Evolutionary conservation across 2,888 invertebrate genomes (phyloP), one percentile per base, ranked within the genome.

Genomic region (Drosophila lacicola): DNA sequence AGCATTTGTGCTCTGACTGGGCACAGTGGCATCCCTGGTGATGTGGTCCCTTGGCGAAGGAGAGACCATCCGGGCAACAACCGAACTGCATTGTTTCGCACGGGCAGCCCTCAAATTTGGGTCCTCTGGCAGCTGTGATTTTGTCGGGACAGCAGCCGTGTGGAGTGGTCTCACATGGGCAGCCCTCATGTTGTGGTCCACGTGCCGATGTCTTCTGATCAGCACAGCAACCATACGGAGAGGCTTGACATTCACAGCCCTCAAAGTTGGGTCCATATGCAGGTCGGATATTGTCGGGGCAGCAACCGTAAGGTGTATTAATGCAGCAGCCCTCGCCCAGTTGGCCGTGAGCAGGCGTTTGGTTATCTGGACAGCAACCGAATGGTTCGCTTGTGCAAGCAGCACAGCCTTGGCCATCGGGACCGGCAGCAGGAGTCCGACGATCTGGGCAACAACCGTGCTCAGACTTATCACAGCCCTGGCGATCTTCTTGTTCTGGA

Each of bases 31-130:
- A 98, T 9, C 97, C 95, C 92, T 95, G 95, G 78, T 94, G 93
- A 70, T 94, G 94, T 2, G 95, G 94, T 68, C 98, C 98, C 89
- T 94, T 94, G 4, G 97, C 96, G 56, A 94, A 92, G 0, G 95
- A 95, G 67, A 95, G 92, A 0, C 97, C 97, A 92, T 98, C 97
- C 0, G 96, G 95, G 88, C 98, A 98, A 90, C 98, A 98, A 2
- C 98, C 98, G 90, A 97, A 97, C 90, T 97, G 97, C 93, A 95
- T 96, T 0, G 97, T 96, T 89, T 95, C 94, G 89, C 97, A 97
- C 0, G 94, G 94, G 90, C 98, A 99, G 11, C 98, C 98, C 81
- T 96, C 94, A 86, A 94, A 95, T 75, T 96, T 94, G 0, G 96
- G 95, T 10, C 98, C 98, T 34, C 93, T 91, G 0, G 98, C 97